Evolutionary conservation across 1,140 invertebrate genomes (phyloP).

Genomic region (Centruroides vittatus): DNA sequence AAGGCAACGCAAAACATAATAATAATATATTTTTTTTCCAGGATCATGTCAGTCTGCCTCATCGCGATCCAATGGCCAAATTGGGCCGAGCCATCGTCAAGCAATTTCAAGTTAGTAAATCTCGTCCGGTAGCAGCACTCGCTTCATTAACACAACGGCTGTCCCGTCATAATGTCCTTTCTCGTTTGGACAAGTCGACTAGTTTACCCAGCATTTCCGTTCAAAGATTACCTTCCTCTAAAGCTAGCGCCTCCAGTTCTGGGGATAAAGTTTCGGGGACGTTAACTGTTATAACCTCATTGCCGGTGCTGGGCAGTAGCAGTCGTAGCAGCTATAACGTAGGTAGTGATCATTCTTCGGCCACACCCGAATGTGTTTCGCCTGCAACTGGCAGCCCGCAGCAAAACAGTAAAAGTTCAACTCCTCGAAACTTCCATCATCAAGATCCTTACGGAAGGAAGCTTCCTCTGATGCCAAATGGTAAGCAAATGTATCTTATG

Average conservation of each 20-base stretch:
- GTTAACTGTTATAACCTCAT: constrained; percentile 44
- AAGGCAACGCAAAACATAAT: too few relatives aligned
- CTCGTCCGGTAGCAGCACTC: constrained; percentile 11
- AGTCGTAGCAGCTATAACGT: too few relatives aligned
- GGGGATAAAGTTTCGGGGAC: constrained; percentile 66
- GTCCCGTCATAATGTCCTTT: constrained; percentile 1
- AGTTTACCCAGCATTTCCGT: constrained; percentile 8
- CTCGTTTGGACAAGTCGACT: constrained; percentile 9
- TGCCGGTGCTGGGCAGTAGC: too few relatives aligned
- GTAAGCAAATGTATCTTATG: background rate
- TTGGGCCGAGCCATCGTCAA: constrained; percentile 13
- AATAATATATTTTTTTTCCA: background rate
- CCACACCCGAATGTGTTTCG: too few relatives aligned
- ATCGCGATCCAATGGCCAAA: constrained; percentile 6
- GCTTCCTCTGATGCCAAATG: constrained; percentile 10
- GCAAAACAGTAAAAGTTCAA: too few relatives aligned
- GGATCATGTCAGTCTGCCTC: constrained; percentile 3
- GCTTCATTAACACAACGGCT: constrained; percentile 10
- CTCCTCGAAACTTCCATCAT: too few relatives aligned
- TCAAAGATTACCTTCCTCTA: constrained; percentile 3
- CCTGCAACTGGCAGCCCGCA: too few relatives aligned
- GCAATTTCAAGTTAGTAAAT: constrained; percentile 10
- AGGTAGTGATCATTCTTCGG: too few relatives aligned
- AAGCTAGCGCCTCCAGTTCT: constrained; percentile 23
- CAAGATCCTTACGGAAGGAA: constrained; percentile 9